Evolutionary conservation across 1,140 invertebrate species (phyloP).

Genomic region (Chlorops oryzae): DNA sequence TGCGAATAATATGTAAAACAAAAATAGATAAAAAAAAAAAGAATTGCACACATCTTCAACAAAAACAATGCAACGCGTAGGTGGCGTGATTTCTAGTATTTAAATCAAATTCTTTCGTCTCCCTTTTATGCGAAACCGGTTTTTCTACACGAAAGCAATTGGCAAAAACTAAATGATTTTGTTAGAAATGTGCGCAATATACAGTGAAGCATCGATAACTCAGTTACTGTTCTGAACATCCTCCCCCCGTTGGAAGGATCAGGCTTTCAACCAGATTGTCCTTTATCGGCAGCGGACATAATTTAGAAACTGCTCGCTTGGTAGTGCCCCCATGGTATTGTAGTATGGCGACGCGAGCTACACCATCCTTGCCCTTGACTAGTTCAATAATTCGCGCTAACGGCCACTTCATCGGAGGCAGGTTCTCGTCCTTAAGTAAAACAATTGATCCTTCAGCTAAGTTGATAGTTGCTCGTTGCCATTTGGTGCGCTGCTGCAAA

Average conservation of each 20-base stretch:
- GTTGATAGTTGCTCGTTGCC: background rate
- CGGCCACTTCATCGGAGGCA: slow-evolving; percentile 15
- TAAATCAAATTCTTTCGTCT: no score
- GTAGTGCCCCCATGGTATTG: background rate
- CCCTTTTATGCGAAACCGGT: no score
- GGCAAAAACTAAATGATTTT: no score
- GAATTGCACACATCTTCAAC: no score
- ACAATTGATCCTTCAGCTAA: slow-evolving; percentile 16
- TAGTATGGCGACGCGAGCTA: background rate
- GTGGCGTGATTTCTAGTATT: no score
- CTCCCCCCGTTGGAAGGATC: background rate
- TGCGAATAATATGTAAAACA: no score
- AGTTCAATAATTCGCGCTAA: slow-evolving; percentile 15
- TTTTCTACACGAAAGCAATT: no score
- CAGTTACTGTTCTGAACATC: no score
- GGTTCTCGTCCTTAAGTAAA: slow-evolving; percentile 21
- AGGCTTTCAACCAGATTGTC: background rate
- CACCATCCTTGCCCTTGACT: background rate
- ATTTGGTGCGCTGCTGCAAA: background rate
- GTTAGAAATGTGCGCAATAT: no score
- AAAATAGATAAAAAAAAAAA: no score
- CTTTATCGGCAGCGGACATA: background rate
- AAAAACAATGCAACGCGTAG: no score
- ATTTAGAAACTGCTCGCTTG: background rate
- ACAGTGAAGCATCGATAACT: no score